Evolutionary conservation across 2,113 vertebrate species (phyloP).

Genomic region (Pavo muticus): DNA sequence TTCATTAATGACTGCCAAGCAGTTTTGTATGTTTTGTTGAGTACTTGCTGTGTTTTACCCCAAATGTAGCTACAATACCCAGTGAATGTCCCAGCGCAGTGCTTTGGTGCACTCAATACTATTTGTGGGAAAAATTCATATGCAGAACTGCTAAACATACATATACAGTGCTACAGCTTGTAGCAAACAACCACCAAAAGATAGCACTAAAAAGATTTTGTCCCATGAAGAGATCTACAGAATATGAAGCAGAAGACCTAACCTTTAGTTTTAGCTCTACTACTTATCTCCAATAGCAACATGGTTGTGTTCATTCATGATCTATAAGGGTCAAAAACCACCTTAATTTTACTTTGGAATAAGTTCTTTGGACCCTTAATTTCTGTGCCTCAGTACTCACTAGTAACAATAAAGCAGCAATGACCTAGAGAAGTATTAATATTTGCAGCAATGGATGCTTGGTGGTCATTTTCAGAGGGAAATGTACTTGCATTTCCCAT

Average conservation of each 20-base stretch:
- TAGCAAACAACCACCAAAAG: neutral
- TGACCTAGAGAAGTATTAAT: neutral
- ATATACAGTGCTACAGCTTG: neutral
- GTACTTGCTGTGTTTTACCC: neutral
- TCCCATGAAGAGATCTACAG: neutral
- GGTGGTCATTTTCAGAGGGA: neutral
- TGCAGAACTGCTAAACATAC: neutral
- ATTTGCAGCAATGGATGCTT: neutral
- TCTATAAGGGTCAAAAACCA: neutral
- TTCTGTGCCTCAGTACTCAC: neutral
- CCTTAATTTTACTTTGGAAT: neutral
- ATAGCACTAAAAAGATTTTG: neutral
- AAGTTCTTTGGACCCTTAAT: neutral
- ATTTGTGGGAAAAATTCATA: neutral
- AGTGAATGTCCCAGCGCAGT: neutral
- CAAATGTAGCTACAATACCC: neutral
- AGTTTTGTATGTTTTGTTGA: neutral
- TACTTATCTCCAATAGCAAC: neutral
- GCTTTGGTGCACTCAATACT: neutral
- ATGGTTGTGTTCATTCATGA: neutral
- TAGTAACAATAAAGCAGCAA: neutral
- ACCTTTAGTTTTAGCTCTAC: neutral
- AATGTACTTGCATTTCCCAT: neutral
- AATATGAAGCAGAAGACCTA: neutral
- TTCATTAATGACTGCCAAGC: neutral